Evolutionary conservation across 2,113 vertebrate genomes (phyloP).

Genomic region (Boulengerochromis microlepis): DNA sequence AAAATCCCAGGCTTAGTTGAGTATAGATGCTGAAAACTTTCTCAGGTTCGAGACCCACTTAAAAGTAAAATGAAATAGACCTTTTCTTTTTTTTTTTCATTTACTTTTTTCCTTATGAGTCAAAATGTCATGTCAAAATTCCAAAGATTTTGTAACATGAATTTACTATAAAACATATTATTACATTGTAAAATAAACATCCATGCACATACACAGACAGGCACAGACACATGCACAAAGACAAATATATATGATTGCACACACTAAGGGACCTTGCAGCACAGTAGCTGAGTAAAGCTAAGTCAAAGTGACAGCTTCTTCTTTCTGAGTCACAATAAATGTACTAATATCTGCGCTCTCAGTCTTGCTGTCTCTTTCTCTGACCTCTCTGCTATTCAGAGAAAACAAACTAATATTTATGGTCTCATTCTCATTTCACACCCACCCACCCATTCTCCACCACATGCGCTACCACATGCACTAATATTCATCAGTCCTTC

Average conservation of each 20-base stretch:
- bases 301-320: conserved; percentile 48
- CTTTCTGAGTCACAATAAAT: conserved; percentile 52
- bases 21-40: background rate
- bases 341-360: conserved; percentile 38
- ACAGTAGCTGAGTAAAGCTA: conserved; percentile 40
- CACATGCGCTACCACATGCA: too few species aligned
- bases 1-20: background rate
- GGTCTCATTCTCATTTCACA: background rate
- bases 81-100: background rate
- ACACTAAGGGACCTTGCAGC: background rate
- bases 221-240: background rate
- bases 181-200: background rate
- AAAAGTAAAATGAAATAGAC: background rate
- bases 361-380: background rate
- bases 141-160: background rate
- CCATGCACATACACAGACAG: background rate
- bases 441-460: background rate
- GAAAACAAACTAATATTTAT: background rate
- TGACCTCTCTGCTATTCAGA: background rate
- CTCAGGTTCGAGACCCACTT: background rate
- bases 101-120: background rate
- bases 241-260: background rate
- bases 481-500: background rate
- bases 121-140: background rate
- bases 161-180: background rate